Percentiles rank a stretch among this genome's conserved stretches.
phyloP scores from a whole-genome alignment of 1,140 invertebrate species.

The Leptestheria dahalacensis region DNA sequence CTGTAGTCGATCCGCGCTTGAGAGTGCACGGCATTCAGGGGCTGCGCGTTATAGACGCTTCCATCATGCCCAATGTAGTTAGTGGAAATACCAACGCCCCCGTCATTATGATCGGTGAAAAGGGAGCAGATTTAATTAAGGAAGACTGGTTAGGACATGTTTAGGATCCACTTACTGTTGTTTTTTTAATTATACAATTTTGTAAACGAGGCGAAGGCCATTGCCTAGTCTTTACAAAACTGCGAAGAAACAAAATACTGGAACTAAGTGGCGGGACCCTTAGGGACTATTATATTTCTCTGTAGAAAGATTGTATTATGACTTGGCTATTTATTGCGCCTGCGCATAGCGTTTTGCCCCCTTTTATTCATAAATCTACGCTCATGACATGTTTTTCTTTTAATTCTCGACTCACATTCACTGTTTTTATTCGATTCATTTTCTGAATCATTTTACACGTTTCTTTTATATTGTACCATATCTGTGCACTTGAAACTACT shows the following conservation, averaged over 20 bases:
- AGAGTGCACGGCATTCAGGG: conserved; percentile 62
- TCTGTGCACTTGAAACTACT: too few relatives aligned
- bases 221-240: background rate
- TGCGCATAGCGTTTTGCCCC: background rate
- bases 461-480: too few relatives aligned
- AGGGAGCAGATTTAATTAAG: conserved; percentile 66
- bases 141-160: conserved; percentile 46
- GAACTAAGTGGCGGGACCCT: too few relatives aligned
- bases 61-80: conserved; percentile 66
- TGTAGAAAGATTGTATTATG: background rate
- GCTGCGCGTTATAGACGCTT: conserved; percentile 67
- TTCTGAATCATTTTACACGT: too few relatives aligned
- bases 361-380: background rate
- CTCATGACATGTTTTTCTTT: too few relatives aligned
- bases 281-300: too few relatives aligned
- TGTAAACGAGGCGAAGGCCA: too few relatives aligned
- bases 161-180: background rate
- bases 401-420: too few relatives aligned
- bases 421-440: too few relatives aligned
- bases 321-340: background rate
- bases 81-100: conserved; percentile 73
- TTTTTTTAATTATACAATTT: background rate
- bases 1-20: conserved; percentile 72
- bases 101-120: conserved; percentile 70
- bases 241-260: background rate